Base-by-base conservation (phyloP, 2,797 vertebrate genomes). In the Falco berigora region DNA sequence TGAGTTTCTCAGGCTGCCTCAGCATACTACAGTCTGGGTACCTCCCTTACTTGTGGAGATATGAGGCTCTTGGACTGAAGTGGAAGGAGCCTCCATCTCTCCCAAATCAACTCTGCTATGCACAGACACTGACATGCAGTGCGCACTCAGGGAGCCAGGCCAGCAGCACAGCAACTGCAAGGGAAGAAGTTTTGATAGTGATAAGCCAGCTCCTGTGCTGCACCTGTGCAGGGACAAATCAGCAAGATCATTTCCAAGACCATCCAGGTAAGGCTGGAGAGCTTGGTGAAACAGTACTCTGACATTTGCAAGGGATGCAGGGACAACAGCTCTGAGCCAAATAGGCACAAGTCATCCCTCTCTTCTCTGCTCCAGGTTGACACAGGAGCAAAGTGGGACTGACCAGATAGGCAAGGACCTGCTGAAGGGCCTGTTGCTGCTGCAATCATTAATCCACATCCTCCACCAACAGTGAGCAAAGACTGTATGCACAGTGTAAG, bases 401-500 rank as follows among this genome's bases (percentile, higher is more conserved):
- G 13, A 38, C 34, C 4, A 2, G 50, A 28, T 1, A 76, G 47
- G 22, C 34, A 19, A 85, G 53, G 34, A 9, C 30, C n/a, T 63
- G 44, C 16, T 77, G n/a, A 34, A 58, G 20, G 13, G 15, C 14
- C n/a, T 69, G 34, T 2, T 47, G 38, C 44, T 69, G 68, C 38
- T 86, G 75, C 32, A 76, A 49, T 52, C 69, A 7, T 47, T 67
- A 52, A 86, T 9, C 18, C 21, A 23, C 2, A 5, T 38, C 9
- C 38, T 74, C 55, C 40, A 24, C 0, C 9, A 21, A 49, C 49
- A 58, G 30, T 9, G 13, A 52, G 11, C 34, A 81, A 81, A 67
- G 40, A n/a, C 3, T 1, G 17, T 25, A 52, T 3, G 7, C 12
- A n/a, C 27, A 49, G 32, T 2, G 8, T 1, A 15, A 64, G 30